Evolutionary conservation across 2,888 invertebrate species (phyloP), one percentile per base, ranked within the genome.

Genomic region (Heliconius aoede): DNA sequence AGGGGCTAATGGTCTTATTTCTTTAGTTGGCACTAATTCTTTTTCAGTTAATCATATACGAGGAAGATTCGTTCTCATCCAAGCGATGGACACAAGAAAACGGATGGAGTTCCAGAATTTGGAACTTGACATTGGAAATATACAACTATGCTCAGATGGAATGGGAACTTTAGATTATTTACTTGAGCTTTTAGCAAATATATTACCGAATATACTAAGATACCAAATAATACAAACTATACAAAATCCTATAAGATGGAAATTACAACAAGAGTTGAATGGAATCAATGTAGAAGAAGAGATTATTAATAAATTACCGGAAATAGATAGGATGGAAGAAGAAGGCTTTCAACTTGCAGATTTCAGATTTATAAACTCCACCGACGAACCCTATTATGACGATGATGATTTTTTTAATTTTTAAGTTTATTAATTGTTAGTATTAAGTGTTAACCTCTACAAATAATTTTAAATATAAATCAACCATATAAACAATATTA

Each of bases 201-300:
- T 98, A 72, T 85, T 98, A 73, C 98, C 98, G 0, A 98, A 98
- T 94, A 91, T 98, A 69, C 91, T 98, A 78, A 95, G 98, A 74
- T 97, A 97, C 87, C 98, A 98, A 90, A 97, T 98, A 78, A 97
- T 98, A 96, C 97, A 97, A 84, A 97, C 97, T 0, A 86, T 98
- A 55, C 97, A 98, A 89, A 96, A 96, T 64, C 97, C 98, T 0
- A 88, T 98, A 3, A 97, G 95, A 86, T 95, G 96, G 82, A 95
- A 96, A 78, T 93, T 98, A 13, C 97, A 97, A 85, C 96, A 96
- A 82, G 96, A 97, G 82, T 89, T 98, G 64, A 95, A 97, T 85
- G 95, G 95, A 83, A 93, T 98, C 26, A 95, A 98, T 84, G 95
- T 97, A 4, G 97, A 98, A 86, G 95, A 96, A 79, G 88, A 96